phyloP scores from a whole-genome alignment of 2,113 vertebrate genomes.

The Osmerus mordax region DNA sequence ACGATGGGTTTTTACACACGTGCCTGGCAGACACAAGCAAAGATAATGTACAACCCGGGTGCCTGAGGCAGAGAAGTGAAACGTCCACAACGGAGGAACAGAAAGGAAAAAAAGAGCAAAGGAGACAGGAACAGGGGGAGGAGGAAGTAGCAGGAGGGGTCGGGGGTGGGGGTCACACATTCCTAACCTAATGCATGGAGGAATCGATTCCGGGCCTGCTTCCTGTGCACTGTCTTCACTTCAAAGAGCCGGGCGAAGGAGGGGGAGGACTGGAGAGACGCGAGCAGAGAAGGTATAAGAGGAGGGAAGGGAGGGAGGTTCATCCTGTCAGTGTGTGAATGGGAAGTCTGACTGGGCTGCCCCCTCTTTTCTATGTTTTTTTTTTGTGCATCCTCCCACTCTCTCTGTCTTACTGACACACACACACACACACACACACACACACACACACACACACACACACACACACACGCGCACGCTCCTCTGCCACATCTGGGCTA shows the following conservation, averaged over 20 bases:
- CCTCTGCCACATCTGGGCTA: slow-evolving; percentile 55
- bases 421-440: slow-evolving; percentile 6
- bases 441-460: slow-evolving; percentile 10
- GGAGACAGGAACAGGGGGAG: neutral
- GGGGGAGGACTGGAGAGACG: slow-evolving; percentile 30
- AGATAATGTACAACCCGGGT: too few relatives aligned
- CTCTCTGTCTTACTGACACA: neutral
- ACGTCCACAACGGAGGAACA: too few relatives aligned
- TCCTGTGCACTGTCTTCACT: slow-evolving; percentile 59
- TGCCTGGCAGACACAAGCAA: too few relatives aligned
- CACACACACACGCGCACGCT: slow-evolving; percentile 5
- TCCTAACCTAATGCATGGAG: slow-evolving; percentile 64
- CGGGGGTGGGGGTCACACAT: slow-evolving; percentile 59
- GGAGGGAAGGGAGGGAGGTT: slow-evolving; percentile 14
- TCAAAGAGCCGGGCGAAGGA: slow-evolving; percentile 50
- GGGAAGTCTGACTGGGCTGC: slow-evolving; percentile 28
- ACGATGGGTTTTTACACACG: too few relatives aligned
- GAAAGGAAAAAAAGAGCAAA: neutral
- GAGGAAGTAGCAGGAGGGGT: slow-evolving; percentile 18
- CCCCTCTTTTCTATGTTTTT: neutral
- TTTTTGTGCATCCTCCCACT: neutral
- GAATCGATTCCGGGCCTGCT: slow-evolving; percentile 68
- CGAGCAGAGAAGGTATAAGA: slow-evolving; percentile 20
- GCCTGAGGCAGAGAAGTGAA: too few relatives aligned
- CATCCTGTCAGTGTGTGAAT: slow-evolving; percentile 58